These are phyloP conservation scores for Xestobium rufovillosum DNA, from an alignment of 2,888 invertebrate species.

Conservation along the genomic window DNA sequence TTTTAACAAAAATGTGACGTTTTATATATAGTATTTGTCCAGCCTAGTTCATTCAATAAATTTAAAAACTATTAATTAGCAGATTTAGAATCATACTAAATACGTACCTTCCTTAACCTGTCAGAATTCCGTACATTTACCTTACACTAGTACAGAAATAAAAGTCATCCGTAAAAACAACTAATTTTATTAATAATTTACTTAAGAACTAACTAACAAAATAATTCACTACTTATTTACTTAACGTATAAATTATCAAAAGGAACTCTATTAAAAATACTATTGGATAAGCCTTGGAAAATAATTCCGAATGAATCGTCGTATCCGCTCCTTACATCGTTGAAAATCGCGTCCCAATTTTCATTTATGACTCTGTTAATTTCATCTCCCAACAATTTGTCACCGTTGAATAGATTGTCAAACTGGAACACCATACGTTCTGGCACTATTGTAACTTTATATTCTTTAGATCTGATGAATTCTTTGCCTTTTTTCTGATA, in stretches of 20 bases:
- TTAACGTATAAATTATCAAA: conserved; percentile 44
- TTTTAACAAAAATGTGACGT: no score
- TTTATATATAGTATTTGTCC: no score
- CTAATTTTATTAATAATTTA: no score
- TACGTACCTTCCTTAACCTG: no score
- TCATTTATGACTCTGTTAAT: conserved; percentile 38
- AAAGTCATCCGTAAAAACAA: no score
- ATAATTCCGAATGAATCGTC: conserved; percentile 60
- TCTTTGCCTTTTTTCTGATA: conserved; percentile 53
- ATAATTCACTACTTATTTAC: neutral
- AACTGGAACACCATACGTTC: conserved; percentile 54
- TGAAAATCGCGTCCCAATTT: conserved; percentile 36
- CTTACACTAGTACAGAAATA: no score
- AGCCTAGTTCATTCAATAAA: no score
- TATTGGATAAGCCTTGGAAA: conserved; percentile 58
- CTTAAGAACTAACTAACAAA: neutral
- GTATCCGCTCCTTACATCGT: conserved; percentile 54
- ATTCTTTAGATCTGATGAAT: conserved; percentile 58
- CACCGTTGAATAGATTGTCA: conserved; percentile 53
- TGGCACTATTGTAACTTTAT: conserved; percentile 56
- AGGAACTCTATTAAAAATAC: conserved; percentile 61
- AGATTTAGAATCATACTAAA: no score
- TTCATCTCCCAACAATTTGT: conserved; percentile 31
- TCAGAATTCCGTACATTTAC: no score
- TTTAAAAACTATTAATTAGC: no score